A percentile compares a stretch with the other conserved stretches of the same genome.
These are phyloP conservation scores for Hedychridium roseum DNA, from an alignment of 2,888 invertebrate species.

Conservation along the genomic window DNA sequence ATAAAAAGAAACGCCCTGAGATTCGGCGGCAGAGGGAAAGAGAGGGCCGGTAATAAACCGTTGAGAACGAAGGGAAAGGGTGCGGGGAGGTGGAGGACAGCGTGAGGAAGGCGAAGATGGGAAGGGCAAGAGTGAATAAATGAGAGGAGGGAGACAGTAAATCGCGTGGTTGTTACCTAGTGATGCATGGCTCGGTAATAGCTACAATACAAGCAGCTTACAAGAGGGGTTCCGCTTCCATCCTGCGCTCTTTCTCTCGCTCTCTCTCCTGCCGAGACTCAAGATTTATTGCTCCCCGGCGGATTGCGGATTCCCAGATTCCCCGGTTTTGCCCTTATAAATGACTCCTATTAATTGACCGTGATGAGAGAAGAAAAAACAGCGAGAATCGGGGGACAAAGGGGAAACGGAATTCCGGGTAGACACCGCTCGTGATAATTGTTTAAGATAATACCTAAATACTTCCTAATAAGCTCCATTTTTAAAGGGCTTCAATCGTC, in stretches of 20 bases:
- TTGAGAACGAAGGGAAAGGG: too few species aligned
- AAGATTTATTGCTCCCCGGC: slow-evolving; percentile 61
- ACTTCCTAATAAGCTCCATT: too few species aligned
- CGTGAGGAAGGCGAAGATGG: slow-evolving; percentile 11
- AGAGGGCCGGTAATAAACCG: too few species aligned
- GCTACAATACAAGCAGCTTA: slow-evolving; percentile 63
- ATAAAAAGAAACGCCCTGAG: too few species aligned
- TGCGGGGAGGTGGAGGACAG: slow-evolving; percentile 44
- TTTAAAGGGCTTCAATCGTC: too few species aligned
- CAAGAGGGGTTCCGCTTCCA: slow-evolving; percentile 59
- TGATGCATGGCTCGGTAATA: slow-evolving; percentile 63
- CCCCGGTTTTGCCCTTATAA: slow-evolving; percentile 62
- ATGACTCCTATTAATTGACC: slow-evolving; percentile 63
- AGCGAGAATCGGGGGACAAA: background rate
- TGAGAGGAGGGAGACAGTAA: slow-evolving; percentile 35
- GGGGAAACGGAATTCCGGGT: too few species aligned
- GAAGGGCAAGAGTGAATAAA: slow-evolving; percentile 20
- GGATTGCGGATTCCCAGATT: slow-evolving; percentile 62
- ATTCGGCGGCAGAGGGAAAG: too few species aligned
- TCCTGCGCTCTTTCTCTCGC: slow-evolving; percentile 39
- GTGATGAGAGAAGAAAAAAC: slow-evolving; percentile 19
- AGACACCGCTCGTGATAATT: too few species aligned
- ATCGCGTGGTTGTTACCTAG: slow-evolving; percentile 59
- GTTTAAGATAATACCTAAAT: too few species aligned
- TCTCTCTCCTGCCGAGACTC: slow-evolving; percentile 45